Conservation (phyloP, 2,113 vertebrate genomes). For the Emydocephalus ijimae region DNA sequence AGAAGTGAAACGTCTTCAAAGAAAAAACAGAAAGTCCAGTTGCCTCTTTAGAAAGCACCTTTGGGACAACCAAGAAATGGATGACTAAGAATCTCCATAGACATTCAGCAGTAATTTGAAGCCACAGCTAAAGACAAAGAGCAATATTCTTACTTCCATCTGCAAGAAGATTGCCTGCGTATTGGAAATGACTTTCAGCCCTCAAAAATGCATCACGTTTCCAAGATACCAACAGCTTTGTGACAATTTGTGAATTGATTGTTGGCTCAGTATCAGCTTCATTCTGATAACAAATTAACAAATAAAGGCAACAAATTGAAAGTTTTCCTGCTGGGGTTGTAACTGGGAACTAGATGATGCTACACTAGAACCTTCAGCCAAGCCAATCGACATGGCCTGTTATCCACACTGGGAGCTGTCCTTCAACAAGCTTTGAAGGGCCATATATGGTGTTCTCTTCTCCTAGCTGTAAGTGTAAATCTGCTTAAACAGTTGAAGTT, state of each 20-base stretch:
- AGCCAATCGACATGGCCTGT: neutral
- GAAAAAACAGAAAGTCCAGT: no score
- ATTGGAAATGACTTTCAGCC: slow-evolving; percentile 29
- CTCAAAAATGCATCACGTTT: slow-evolving; percentile 39
- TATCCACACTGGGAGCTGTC: neutral
- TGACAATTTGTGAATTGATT: slow-evolving; percentile 58
- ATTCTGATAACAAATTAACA: slow-evolving; percentile 33
- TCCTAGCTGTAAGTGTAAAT: neutral
- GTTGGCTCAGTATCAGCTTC: slow-evolving; percentile 60
- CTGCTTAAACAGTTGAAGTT: neutral
- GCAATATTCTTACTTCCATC: neutral
- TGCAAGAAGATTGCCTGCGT: slow-evolving; percentile 29
- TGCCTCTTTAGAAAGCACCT: no score
- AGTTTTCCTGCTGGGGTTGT: slow-evolving; percentile 19
- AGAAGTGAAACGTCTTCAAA: no score
- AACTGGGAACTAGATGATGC: neutral
- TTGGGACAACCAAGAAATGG: no score
- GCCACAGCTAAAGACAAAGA: neutral
- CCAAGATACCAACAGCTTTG: slow-evolving; percentile 62
- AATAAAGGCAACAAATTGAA: slow-evolving; percentile 49
- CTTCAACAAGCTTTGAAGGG: neutral
- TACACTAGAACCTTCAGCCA: neutral
- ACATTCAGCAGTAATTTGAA: neutral
- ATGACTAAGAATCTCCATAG: no score
- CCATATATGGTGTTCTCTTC: neutral